Evolutionary conservation across 2,113 vertebrate species (phyloP), one percentile per base, ranked within the genome.

Genomic region (Oreochromis aureus): DNA sequence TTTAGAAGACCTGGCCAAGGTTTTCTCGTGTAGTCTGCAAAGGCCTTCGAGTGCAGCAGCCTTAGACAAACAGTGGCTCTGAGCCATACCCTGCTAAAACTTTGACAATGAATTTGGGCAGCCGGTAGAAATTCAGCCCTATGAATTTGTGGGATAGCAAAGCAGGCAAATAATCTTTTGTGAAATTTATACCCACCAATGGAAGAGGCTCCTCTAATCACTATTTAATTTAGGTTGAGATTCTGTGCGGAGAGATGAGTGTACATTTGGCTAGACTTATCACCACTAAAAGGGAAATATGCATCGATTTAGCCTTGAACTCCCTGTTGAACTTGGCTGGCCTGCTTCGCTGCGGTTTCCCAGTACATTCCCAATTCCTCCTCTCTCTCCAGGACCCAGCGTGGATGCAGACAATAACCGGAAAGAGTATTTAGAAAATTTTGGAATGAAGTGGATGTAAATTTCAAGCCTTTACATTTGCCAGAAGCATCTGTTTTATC

Each of bases 401-500:
- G 85, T 91, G 91, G 89, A 94, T 89, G 78, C 87, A 93, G 92
- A 96, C 95, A 95, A 96, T 96, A 95, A 94, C 94, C 88, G 92
- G 93, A 95, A 95, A 96, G 89, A 93, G 87, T 95, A 94, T 96
- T 95, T 95, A 93, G 89, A 96, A 92, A 84, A 89, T 94, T 94
- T 96, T 95, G 92, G 90, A 95, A 93, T 95, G 91, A 94, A 95
- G 93, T 95, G 83, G 92, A 95, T 95, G 93, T 91, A 95, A 95
- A 96, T 95, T 96, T 95, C 86, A 87, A 27, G 85, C 87, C 89
- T 91, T 91, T 93, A 92, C 85, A 89, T 92, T 93, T 92, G 92
- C 91, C 91, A 94, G 92, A 93, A 91, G 90, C 96, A 95, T 96
- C 95, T 96, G 95, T 95, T 97, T 95, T 96, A 96, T 95, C 93